Base-by-base conservation (phyloP, 2,888 invertebrate species). In the Aporophyla nigra region DNA sequence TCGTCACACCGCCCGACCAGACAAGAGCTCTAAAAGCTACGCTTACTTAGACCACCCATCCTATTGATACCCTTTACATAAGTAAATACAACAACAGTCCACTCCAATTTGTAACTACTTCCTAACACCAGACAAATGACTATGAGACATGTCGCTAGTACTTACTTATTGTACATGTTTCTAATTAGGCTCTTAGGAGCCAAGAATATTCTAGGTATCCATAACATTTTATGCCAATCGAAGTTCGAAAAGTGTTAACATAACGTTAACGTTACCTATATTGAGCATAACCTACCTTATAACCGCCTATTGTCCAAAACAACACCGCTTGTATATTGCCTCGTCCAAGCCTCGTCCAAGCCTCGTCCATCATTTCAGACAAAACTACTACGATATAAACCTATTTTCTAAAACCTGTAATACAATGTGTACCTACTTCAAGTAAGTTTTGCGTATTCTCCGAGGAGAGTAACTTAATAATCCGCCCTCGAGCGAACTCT, bases 1-100 rank as follows among this genome's bases (percentile, higher is more conserved):
- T 12, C 53, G 1, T 43, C 40, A 58, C 27, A 9, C 6, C 53
- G 40, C 16, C 7, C 62, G 33, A 12, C 10, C 59, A 14, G 33
- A 14, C 40, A 16, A 9, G 27, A 43, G n/a, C 54, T 49, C 40
- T 70, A 56, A 54, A 70, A 59, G 65, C 40, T 54, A 66, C 69
- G 70, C 49, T 82, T 74, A 73, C 74, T 71, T 71, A 67, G 46
- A 65, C 76, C 70, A 67, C 61, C 21, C 46, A 77, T 51, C 63
- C 69, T 62, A 67, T 56, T 14, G 24, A 33, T 46, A n/a, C 33
- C 24, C 69, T n/a, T 53, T 24, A 61, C 24, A 56, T 74, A 40
- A 40, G 40, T 40, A 21, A 2, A 21, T 21, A 27, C n/a, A 27
- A 43, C 40, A 33, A 24, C 66, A 61, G 33, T 68, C 63, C 16